These are phyloP conservation scores for Rapana venosa DNA, from an alignment of 2,888 invertebrate genomes.

Conservation along the genomic window DNA sequence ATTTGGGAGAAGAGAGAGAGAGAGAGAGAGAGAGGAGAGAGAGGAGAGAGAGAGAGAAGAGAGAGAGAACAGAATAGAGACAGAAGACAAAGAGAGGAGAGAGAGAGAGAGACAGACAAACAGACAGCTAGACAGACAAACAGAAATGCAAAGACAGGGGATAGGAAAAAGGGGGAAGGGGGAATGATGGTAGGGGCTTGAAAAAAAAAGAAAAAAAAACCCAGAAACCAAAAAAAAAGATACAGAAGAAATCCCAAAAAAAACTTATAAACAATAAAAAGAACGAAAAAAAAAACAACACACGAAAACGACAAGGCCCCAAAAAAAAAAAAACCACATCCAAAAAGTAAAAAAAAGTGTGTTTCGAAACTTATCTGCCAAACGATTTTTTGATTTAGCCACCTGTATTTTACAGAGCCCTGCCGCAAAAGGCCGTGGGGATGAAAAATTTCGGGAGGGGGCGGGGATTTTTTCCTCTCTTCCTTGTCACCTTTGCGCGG, in stretches of 20 bases:
- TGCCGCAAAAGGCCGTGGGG: neutral
- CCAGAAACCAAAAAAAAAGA: neutral
- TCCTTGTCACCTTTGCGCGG: conserved; percentile 35
- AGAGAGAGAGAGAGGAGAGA: neutral
- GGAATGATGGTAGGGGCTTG: neutral
- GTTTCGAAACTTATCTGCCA: neutral
- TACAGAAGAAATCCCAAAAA: neutral
- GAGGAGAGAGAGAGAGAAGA: too few species aligned
- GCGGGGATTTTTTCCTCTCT: conserved; percentile 34
- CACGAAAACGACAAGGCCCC: neutral
- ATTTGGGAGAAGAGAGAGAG: too few species aligned
- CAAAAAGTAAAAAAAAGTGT: neutral
- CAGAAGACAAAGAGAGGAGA: neutral
- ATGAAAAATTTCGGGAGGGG: conserved; percentile 32
- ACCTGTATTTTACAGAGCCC: conserved; percentile 27
- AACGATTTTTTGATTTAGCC: conserved; percentile 40
- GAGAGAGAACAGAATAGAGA: neutral
- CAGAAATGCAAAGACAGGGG: neutral
- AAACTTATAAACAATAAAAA: neutral
- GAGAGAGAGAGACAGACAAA: neutral
- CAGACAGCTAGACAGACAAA: neutral
- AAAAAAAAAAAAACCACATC: neutral
- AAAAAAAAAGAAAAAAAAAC: neutral
- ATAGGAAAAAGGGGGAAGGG: neutral
- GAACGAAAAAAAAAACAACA: neutral